Base-by-base conservation (phyloP, 2,888 invertebrate genomes). In the Netelia fuscicornis region DNA sequence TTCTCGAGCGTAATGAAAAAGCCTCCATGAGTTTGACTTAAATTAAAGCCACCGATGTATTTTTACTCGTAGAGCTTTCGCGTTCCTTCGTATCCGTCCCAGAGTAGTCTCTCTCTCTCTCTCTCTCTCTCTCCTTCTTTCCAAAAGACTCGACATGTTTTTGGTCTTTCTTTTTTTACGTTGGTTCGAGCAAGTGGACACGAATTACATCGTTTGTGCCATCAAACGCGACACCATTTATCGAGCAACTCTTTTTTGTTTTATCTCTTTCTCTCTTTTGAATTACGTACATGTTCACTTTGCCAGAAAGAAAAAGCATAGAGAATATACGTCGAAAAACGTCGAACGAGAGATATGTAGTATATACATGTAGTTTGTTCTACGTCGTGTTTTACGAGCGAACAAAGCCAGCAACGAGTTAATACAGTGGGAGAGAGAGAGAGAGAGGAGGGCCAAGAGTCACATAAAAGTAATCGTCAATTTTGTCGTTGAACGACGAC, bases 381-480 rank as follows among this genome's bases (percentile, higher is more conserved):
- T 64, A 56, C 72, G 77, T 81, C 62, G 74, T 78, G 67, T 81
- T 84, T 84, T 84, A 84, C 81, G 81, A 81, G 68, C 68, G 81
- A 72, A 74, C 81, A 82, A 84, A 86, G 77, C 82, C 30, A 30
- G 48, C 42, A 81, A 62, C 68, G 75, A 77, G 67, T 54, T 81
- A 71, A 30, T 52, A 82, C 56, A 25, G 70, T 71, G 78, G 70
- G 56, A 70, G 74, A 72, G 75, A 68, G 64, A 68, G 72, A 78
- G 68, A 58, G 70, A 72, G 71, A 10, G 25, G 58, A 60, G 78
- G 70, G 71, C 11, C 70, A 68, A 83, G 75, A 83, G 80, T 84
- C 81, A 84, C 84, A 84, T 81, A 86, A 86, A 86, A 86, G 86
- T 87, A 87, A 87, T 87, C 86, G 86, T 83, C 86, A 86, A 86